These are phyloP conservation scores for Oegoconia quadripuncta DNA, from an alignment of 2,888 invertebrate species.

Conservation along the genomic window DNA sequence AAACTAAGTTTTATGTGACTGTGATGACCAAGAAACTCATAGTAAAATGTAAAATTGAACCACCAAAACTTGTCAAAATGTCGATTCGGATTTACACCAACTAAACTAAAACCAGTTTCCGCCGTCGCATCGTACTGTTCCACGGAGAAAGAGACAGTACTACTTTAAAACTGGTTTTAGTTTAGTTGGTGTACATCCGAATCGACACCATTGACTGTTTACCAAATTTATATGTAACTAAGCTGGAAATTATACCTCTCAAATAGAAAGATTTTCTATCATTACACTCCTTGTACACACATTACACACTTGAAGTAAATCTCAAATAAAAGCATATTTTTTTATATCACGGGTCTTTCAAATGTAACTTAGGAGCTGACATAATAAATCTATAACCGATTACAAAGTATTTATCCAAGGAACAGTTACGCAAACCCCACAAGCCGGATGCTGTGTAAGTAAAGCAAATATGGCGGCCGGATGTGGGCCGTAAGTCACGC, in stretches of 20 bases:
- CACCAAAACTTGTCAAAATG: too few species aligned
- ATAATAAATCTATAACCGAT: constrained; percentile 1
- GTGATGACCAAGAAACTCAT: too few species aligned
- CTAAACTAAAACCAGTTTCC: too few species aligned
- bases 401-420: constrained; percentile 18
- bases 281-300: too few species aligned
- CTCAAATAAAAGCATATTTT: background rate
- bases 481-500: constrained; percentile 74
- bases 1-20: too few species aligned
- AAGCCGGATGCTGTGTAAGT: constrained; percentile 49
- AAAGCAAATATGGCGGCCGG: constrained; percentile 72
- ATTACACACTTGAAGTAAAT: too few species aligned
- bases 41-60: too few species aligned
- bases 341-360: background rate
- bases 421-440: constrained; percentile 31
- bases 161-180: background rate
- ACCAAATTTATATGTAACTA: background rate
- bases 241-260: too few species aligned
- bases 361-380: background rate
- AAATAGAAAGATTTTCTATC: too few species aligned
- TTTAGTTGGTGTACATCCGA: background rate
- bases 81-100: too few species aligned
- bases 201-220: background rate
- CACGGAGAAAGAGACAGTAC: too few species aligned
- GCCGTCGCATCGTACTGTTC: too few species aligned